Base-by-base conservation (phyloP, 30 jellyfish, hydroid and myxozoan species). In the Sanderia malayensis region DNA sequence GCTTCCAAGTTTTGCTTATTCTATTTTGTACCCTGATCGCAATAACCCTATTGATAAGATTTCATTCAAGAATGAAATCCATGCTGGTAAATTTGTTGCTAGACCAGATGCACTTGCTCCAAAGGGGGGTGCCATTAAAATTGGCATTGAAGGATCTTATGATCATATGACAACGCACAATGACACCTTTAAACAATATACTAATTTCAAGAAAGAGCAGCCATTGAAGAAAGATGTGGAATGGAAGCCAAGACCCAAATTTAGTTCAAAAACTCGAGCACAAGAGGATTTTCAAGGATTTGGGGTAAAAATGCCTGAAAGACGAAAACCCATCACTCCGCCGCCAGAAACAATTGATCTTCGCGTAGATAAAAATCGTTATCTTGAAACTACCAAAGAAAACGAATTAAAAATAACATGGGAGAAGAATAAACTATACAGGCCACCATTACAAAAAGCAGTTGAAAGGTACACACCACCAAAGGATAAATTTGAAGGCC, bases 11-110 rank as follows among this genome's bases (percentile, higher is more conserved):
- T 52, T 70, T 24, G 69, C 96, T n/a, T 87, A 87, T 46, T 62
- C 89, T 17, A 52, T 87, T 22, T 76, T 87, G 34, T 87, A 87
- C 46, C 96, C 96, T 1, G 94, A 80, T 41, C 83, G 73, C 25
- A 71, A 59, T 0, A 25, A 60, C 44, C 89, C 88, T 22, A 72
- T 74, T 22, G 86, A 76, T n/a, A 73, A 79, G 47, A 57, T 57
- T 13, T 87, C 96, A 0, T 59, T 62, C 59, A 87, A 71, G 26
- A 79, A 87, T 58, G 61, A 71, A 37, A 57, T 79, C 13, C 96
- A 87, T 72, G 61, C 89, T 20, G 90, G 90, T 0, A 71, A 73
- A 53, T 67, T 33, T 45, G 94, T 83, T 1, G 86, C 69, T 11
- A 65, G 46, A 69, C 85, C 87, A 0, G 86, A 29, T 32, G 20